Evolutionary conservation across 2,888 invertebrate species (phyloP), one percentile per base, ranked within the genome.

Genomic region (Tiliacea citrago): DNA sequence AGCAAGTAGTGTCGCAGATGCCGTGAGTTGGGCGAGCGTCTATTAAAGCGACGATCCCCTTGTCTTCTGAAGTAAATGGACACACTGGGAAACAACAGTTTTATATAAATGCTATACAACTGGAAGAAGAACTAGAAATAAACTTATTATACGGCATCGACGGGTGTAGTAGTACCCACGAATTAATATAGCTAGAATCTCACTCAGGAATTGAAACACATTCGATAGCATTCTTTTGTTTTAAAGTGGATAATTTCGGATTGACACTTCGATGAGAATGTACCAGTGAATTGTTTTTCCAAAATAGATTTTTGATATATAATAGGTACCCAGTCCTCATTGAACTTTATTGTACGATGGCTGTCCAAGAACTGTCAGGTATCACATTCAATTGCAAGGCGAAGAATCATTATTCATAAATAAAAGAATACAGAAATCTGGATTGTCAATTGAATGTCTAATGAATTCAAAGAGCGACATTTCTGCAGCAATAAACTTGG

Each of bases 11-110:
- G 77, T 96, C 96, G 73, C 96, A 96, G 58, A 94, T 88, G 6
- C 95, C 96, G 55, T 92, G 80, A 0, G 95, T 95, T 3, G 95
- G 94, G 24, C 96, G 90, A 2, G 91, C 92, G 81, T 96, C 96
- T 66, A 96, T 91, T 61, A 96, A 81, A 5, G 96, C 95, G 18
- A 91, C 93, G 73, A 95, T 89, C 0, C 92, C 92, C 75, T 82
- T 89, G 47, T 91, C 82, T n/a, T 92, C 86, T 1, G 93, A 91
- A 65, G 95, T 95, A 69, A 90, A 88, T 9, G 91, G 87, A 80
- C 96, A 96, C 75, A 96, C 96, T 96, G 91, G 61, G 92, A 92
- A 82, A 73, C 78, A 82, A 73, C 39, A 60, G 62, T 51, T 45
- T 60, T 39, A 58, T 74, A 58, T 61, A 57, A 75, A n/a, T 42